Evolutionary conservation across 2,888 invertebrate species (phyloP).

Genomic region (Scrobipalpa costella): DNA sequence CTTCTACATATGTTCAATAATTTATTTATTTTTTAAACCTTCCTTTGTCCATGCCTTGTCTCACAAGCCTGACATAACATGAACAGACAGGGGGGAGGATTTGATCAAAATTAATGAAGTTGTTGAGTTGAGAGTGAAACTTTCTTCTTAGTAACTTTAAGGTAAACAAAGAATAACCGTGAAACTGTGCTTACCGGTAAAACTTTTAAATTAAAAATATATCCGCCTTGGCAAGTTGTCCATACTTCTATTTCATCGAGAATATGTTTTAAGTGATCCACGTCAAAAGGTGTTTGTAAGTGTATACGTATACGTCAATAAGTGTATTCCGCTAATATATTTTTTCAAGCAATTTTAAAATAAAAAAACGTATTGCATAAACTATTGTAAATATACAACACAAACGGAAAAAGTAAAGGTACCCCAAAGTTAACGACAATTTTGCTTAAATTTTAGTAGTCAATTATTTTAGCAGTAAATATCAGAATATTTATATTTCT

Average conservation of each 20-base stretch:
- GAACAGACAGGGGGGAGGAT: conserved; percentile 16
- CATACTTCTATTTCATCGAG: neutral
- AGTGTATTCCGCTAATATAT: too few relatives aligned
- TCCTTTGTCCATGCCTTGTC: neutral
- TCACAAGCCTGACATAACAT: neutral
- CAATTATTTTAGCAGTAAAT: too few relatives aligned
- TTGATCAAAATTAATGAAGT: conserved; percentile 26
- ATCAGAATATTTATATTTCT: too few relatives aligned
- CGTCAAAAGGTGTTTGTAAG: neutral
- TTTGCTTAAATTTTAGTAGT: too few relatives aligned
- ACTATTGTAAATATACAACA: too few relatives aligned
- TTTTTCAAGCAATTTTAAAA: too few relatives aligned
- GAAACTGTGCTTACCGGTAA: conserved; percentile 1
- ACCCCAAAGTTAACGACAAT: too few relatives aligned
- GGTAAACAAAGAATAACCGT: conserved; percentile 7
- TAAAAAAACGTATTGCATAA: neutral
- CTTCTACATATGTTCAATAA: too few relatives aligned
- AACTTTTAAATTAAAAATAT: conserved; percentile 15
- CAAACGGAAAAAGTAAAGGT: too few relatives aligned
- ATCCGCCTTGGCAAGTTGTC: neutral
- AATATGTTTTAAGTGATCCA: neutral
- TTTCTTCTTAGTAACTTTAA: conserved; percentile 1
- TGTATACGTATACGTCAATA: too few relatives aligned
- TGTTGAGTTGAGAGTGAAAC: conserved; percentile 21
- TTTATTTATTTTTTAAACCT: neutral